Conservation (phyloP, 2,888 invertebrate species). For the Synergus umbraculus region DNA sequence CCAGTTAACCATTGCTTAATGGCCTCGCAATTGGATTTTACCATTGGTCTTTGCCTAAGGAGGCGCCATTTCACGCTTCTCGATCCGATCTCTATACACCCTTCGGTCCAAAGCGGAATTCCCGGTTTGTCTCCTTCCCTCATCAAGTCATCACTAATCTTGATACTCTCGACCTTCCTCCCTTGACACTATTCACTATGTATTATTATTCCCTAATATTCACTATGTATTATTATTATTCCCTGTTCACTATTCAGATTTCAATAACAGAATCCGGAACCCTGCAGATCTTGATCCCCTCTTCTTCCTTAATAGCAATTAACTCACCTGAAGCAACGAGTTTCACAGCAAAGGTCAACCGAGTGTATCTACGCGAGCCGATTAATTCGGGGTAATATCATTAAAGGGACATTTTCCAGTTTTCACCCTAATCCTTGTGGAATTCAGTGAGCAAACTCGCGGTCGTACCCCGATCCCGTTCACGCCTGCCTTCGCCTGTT, state of each 20-base stretch:
- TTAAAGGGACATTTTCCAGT: constrained; percentile 77
- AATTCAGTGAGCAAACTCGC: constrained; percentile 75
- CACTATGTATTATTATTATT: background rate
- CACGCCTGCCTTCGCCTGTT: constrained; percentile 73
- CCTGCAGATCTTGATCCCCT: background rate
- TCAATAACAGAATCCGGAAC: background rate
- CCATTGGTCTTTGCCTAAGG: constrained; percentile 75
- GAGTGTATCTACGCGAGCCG: constrained; percentile 45
- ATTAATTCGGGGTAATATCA: constrained; percentile 75
- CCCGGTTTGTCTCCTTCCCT: constrained; percentile 44
- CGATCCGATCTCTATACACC: constrained; percentile 65
- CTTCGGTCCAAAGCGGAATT: constrained; percentile 48
- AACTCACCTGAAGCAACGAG: constrained; percentile 1
- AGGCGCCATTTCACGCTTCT: constrained; percentile 72
- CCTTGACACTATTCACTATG: background rate
- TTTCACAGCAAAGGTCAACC: background rate
- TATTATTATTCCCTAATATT: background rate
- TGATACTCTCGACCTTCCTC: background rate
- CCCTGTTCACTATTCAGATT: background rate
- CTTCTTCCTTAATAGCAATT: background rate
- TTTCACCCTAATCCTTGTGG: constrained; percentile 76
- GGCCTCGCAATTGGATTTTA: constrained; percentile 77
- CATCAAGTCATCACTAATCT: constrained; percentile 2
- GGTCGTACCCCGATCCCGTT: constrained; percentile 64
- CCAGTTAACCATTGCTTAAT: constrained; percentile 75